These are phyloP conservation scores for Brachionus sp. DNA, from an alignment of 1,140 invertebrate species.

Conservation along the genomic window DNA sequence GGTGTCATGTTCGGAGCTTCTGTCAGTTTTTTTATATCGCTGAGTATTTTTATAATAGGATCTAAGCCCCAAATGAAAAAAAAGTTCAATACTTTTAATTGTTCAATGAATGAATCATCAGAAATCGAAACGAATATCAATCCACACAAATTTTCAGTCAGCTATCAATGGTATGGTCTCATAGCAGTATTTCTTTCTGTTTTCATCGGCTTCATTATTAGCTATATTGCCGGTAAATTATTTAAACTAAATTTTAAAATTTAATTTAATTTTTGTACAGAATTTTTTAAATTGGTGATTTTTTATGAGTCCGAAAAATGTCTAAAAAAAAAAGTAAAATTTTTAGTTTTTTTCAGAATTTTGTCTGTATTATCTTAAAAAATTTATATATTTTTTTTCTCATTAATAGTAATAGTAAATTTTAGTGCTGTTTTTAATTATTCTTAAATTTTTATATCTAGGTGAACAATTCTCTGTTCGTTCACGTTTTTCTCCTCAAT, in stretches of 20 bases:
- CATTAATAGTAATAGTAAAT: too few species aligned
- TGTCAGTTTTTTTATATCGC: not conserved
- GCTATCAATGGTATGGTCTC: not conserved
- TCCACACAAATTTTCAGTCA: not conserved
- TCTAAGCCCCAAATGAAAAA: not conserved
- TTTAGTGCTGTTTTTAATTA: too few species aligned
- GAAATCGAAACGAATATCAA: not conserved
- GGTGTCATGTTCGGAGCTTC: not conserved
- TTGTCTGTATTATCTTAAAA: too few species aligned
- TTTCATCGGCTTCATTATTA: not conserved
- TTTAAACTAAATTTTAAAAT: not conserved
- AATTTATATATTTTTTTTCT: too few species aligned
- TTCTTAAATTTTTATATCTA: too few species aligned
- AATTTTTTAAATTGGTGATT: not conserved
- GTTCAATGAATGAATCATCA: not conserved
- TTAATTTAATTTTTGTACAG: not conserved
- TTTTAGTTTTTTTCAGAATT: too few species aligned
- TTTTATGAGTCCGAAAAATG: not conserved
- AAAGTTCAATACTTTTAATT: not conserved
- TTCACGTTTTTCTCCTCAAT: too few species aligned
- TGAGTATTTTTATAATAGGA: not conserved
- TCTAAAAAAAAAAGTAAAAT: too few species aligned
- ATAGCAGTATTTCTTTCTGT: not conserved
- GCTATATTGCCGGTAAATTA: not conserved
- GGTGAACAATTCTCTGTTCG: too few species aligned